Conservation (phyloP, 1,140 invertebrate species). For the Meteorus sp. region DNA sequence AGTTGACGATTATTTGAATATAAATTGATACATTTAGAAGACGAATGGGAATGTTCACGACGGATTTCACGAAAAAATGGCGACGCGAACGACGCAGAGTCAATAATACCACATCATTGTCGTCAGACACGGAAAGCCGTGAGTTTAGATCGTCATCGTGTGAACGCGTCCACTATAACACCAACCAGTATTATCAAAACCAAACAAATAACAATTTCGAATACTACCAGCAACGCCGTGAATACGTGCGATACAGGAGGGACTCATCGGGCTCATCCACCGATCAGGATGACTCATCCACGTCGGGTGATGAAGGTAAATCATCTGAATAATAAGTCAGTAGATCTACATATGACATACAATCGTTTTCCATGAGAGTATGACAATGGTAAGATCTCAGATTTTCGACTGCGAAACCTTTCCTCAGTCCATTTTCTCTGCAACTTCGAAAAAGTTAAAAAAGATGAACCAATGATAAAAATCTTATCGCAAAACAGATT, state of each 20-base stretch:
- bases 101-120: conserved; percentile 18
- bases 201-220: no score
- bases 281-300: conserved; percentile 54
- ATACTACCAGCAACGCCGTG: conserved; percentile 23
- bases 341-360: not conserved
- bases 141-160: conserved; percentile 18
- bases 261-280: conserved; percentile 48
- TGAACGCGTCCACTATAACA: conserved; percentile 13
- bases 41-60: conserved; percentile 48
- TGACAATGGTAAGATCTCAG: no score
- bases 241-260: conserved; percentile 29
- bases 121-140: conserved; percentile 26
- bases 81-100: conserved; percentile 37
- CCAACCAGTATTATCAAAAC: conserved; percentile 6
- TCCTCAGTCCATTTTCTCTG: no score
- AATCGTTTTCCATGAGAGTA: no score
- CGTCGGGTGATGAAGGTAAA: conserved; percentile 58
- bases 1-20: no score
- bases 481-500: not conserved
- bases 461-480: not conserved
- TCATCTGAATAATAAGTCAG: not conserved
- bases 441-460: not conserved
- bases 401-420: no score
- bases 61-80: conserved; percentile 45
- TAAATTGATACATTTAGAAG: no score